Percentiles rank a stretch among this genome's conserved stretches.
phyloP scores from a whole-genome alignment of 1,140 invertebrate genomes.

The Heliconius melpomene region DNA sequence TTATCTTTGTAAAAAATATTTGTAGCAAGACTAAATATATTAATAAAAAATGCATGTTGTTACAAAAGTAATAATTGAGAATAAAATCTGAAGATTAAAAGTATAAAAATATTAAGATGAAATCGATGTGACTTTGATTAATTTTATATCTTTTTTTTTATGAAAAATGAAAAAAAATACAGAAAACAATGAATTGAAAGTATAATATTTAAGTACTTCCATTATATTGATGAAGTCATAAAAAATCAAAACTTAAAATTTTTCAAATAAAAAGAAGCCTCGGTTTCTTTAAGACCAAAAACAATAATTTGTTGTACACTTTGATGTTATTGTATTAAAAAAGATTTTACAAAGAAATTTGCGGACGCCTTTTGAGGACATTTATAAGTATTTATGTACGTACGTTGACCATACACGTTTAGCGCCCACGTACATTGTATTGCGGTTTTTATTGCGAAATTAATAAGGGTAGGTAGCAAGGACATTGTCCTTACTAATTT shows the following conservation, averaged over 20 bases:
- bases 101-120: no score
- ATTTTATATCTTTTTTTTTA: no score
- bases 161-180: no score
- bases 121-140: no score
- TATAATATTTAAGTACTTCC: not conserved
- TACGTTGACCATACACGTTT: conserved; percentile 25
- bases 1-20: no score
- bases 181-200: not conserved
- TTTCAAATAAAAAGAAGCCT: conserved; percentile 9
- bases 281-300: not conserved
- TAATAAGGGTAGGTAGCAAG: not conserved
- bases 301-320: not conserved
- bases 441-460: conserved; percentile 4
- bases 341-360: conserved; percentile 6
- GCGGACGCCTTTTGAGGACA: conserved; percentile 15
- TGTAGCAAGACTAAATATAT: no score
- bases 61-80: no score
- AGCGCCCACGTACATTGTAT: conserved; percentile 7
- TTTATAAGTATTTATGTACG: not conserved
- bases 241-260: not conserved
- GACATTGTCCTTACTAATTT: conserved; percentile 14
- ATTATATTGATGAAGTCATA: conserved; percentile 1
- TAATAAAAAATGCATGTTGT: no score
- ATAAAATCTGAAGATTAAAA: no score
- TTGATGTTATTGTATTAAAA: conserved; percentile 21